A percentile compares a stretch with the other conserved stretches of the same genome.
Conservation (phyloP, 2,888 invertebrate genomes). For the Dryococelus australis region DNA sequence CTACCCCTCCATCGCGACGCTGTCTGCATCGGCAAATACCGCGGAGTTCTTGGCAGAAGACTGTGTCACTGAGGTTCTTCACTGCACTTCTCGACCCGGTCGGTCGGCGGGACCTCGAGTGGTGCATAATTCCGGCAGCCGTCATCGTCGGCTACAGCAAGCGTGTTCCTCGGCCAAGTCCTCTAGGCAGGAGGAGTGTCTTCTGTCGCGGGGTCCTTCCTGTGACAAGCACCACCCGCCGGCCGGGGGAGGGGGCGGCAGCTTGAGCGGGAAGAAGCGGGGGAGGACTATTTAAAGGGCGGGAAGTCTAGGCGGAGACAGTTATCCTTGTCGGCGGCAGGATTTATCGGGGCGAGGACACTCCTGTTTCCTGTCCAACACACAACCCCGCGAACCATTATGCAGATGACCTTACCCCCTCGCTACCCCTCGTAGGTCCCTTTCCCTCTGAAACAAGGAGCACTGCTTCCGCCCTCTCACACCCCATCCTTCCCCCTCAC, state of each 20-base stretch:
- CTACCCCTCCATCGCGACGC: no score
- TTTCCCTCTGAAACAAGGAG: not conserved
- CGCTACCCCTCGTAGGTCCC: not conserved
- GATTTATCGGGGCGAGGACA: conserved; percentile 16
- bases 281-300: not conserved
- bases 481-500: not conserved
- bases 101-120: not conserved
- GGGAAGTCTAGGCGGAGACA: conserved; percentile 4
- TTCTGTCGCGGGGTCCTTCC: not conserved
- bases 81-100: no score
- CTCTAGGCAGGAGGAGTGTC: not conserved
- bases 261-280: no score
- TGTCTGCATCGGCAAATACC: no score
- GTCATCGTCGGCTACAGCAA: not conserved
- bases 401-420: conserved; percentile 5
- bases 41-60: no score
- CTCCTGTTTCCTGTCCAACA: conserved; percentile 10
- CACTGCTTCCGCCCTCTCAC: not conserved
- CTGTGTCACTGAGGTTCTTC: no score
- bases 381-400: not conserved
- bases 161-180: not conserved
- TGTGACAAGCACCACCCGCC: not conserved
- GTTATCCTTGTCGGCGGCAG: not conserved
- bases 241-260: not conserved
- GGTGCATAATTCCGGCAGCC: not conserved